Evolutionary conservation across 2,888 invertebrate species (phyloP).

Genomic region (Cephonodes hylas): DNA sequence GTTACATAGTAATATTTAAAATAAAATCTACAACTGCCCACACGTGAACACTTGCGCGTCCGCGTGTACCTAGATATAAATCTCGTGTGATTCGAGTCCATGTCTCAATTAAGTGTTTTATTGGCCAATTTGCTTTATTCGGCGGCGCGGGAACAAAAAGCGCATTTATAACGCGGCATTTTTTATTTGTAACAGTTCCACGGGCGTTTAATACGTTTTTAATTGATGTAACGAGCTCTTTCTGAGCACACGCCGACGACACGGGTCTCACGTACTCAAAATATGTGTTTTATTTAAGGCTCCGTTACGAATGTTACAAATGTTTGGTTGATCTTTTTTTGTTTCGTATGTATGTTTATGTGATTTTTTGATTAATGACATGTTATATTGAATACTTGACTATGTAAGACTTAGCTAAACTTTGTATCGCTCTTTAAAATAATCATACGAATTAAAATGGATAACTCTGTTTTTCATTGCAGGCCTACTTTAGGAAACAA

Average conservation of each 20-base stretch:
- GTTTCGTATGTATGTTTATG: neutral
- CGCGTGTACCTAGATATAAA: constrained; percentile 40
- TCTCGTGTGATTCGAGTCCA: constrained; percentile 50
- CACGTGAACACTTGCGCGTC: neutral
- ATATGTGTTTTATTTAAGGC: constrained; percentile 3
- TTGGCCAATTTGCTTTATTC: constrained; percentile 55
- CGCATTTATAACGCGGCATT: constrained; percentile 20
- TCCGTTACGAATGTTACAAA: neutral
- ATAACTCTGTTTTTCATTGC: too few relatives aligned
- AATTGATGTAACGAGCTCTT: constrained; percentile 23
- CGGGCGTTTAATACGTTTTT: constrained; percentile 21
- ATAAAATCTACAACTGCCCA: too few relatives aligned
- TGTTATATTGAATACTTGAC: too few relatives aligned
- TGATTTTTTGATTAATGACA: too few relatives aligned
- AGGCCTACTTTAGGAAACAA: too few relatives aligned
- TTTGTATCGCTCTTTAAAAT: too few relatives aligned
- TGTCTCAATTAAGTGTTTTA: constrained; percentile 70
- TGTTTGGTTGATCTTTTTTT: neutral
- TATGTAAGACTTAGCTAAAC: too few relatives aligned
- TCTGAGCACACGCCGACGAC: constrained; percentile 11
- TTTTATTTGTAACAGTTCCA: constrained; percentile 17
- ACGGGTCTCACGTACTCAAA: neutral
- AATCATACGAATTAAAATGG: too few relatives aligned
- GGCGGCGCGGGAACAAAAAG: constrained; percentile 27
- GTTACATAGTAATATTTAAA: too few relatives aligned